Percentiles rank a stretch among this genome's conserved stretches.
phyloP scores from a whole-genome alignment of 2,888 invertebrate species.

The Parapristionchus giblindavisi region DNA sequence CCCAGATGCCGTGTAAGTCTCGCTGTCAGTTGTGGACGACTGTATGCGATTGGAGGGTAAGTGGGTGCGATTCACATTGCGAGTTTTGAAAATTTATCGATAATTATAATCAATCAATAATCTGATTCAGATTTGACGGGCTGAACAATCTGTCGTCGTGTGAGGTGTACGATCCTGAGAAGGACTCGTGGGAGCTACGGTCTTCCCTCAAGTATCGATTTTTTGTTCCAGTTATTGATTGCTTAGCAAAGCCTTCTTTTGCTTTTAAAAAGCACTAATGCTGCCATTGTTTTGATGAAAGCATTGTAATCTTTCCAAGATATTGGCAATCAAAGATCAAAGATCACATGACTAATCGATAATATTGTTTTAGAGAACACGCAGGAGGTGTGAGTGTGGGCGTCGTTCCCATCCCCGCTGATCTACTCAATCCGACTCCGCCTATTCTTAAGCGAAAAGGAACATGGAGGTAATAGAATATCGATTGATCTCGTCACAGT shows the following conservation, averaged over 20 bases:
- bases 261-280: no score
- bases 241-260: no score
- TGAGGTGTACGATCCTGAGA: constrained; percentile 81
- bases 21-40: constrained; percentile 52
- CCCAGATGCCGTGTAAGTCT: constrained; percentile 54
- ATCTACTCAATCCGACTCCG: no score
- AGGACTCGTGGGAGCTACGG: constrained; percentile 73
- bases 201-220: constrained; percentile 41
- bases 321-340: no score
- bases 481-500: no score
- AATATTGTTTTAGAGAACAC: constrained; percentile 81
- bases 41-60: constrained; percentile 66
- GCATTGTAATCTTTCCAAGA: background rate
- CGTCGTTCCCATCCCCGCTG: constrained; percentile 77
- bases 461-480: no score
- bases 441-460: no score
- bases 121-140: constrained; percentile 72
- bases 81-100: background rate
- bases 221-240: background rate
- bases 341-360: background rate
- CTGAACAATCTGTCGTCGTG: constrained; percentile 84
- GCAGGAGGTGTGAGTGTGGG: constrained; percentile 89
- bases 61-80: background rate
- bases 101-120: background rate
- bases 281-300: constrained; percentile 40